Evolutionary conservation across 2,113 vertebrate species (phyloP), one percentile per base, ranked within the genome.

Genomic region (Cyphomyrus plagiostoma): DNA sequence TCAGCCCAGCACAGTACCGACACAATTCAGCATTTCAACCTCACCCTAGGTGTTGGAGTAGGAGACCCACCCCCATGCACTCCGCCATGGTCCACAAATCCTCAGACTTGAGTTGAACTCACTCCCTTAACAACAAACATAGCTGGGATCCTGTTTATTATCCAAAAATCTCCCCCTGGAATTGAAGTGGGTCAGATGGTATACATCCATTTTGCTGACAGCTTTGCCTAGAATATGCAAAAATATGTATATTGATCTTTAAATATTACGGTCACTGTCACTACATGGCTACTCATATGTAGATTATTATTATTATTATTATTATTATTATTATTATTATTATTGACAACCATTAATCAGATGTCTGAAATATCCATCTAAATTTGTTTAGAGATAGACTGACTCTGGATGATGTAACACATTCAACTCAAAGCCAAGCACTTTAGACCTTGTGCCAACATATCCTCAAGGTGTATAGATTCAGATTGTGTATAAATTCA

Each of bases 191-290:
- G 49, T 53, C 19, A 80, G 45, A 74, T 11, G 42, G 50, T 49
- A 5, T 39, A n/a, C 46, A 9, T 66, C 21, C 74, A 84, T 49
- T 42, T 39, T 48, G 11, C 62, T 13, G 19, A 80, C 19, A 10
- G 21, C 70, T 88, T 58, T 88, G 35, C 49, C n/a, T 39, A n/a
- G 21, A 86, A 88, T 88, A 86, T 46, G 89, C 30, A n/a, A 82
- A 50, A 88, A 90, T 90, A 80, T 88, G 86, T 88, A 88, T 88
- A 90, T 88, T 90, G 89, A 90, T 45, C 49, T 88, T 52, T 88
- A 53, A 90, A 90, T 50, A 80, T 83, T 23, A n/a, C 56, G 8
- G 86, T 13, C 70, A 45, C 58, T 83, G 89, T 88, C 70, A 82
- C 82, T 52, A 52, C 86, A 87, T 56, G 52, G 86, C 49, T 82